These are phyloP conservation scores for Lagopus leucura DNA, from an alignment of 2,113 vertebrate genomes.

Conservation along the genomic window DNA sequence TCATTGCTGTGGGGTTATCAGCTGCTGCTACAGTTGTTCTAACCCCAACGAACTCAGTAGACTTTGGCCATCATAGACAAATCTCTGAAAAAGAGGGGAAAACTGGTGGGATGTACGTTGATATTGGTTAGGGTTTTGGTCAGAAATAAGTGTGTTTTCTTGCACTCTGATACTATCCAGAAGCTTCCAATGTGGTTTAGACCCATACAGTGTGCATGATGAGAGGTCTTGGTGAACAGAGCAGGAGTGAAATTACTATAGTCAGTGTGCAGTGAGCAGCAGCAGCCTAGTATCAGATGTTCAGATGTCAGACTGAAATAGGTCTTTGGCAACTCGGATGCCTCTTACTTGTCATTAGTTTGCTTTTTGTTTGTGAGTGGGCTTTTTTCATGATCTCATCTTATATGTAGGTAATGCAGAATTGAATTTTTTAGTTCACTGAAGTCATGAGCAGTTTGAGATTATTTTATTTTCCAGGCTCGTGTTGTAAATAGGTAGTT, in stretches of 20 bases:
- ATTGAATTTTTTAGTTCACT: not conserved
- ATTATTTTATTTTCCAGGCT: not conserved
- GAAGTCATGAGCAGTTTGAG: not conserved
- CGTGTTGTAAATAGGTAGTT: not conserved
- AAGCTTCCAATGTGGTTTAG: not conserved
- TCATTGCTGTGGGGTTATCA: not conserved
- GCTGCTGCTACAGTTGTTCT: not conserved
- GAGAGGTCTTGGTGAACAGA: not conserved
- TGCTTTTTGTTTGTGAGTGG: not conserved
- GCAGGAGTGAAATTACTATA: not conserved
- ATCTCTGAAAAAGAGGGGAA: not conserved
- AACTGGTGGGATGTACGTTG: not conserved
- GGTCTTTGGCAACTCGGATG: not conserved
- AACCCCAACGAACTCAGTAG: not conserved
- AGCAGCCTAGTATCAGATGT: not conserved
- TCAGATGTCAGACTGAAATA: slow-evolving; percentile 12
- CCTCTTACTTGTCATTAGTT: not conserved
- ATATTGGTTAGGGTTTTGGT: not conserved
- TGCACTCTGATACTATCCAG: not conserved
- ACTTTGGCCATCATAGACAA: not conserved
- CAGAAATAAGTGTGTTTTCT: not conserved
- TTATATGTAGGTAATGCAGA: not conserved
- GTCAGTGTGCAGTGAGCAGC: slow-evolving; percentile 1
- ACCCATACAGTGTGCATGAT: not conserved
- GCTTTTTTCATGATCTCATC: not conserved